Conservation (phyloP, 2,113 vertebrate species). For the Monopterus albus region DNA sequence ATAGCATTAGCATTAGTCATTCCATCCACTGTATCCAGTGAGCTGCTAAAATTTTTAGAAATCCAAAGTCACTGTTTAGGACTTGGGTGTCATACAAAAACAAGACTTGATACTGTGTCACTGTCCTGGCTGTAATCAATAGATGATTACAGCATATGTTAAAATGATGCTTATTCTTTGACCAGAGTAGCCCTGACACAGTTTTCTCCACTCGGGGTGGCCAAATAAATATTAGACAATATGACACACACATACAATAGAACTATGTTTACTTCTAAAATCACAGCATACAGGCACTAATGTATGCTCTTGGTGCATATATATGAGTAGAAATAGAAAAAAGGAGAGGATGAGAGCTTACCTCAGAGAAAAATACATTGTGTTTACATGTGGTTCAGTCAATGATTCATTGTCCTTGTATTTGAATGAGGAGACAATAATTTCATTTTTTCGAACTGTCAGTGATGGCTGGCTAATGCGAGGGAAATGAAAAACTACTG, state of each 20-base stretch:
- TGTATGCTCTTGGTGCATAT: neutral
- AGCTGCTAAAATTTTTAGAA: too few species aligned
- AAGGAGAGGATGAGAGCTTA: neutral
- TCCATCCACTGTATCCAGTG: too few species aligned
- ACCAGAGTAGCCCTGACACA: too few species aligned
- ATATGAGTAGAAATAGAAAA: neutral
- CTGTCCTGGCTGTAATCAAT: too few species aligned
- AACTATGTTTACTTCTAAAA: neutral
- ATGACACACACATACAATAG: neutral
- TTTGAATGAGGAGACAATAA: conserved; percentile 44
- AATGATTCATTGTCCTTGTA: conserved; percentile 50
- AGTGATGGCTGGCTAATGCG: conserved; percentile 37
- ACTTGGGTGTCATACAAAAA: too few species aligned
- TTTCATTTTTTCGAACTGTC: conserved; percentile 47
- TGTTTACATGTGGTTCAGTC: conserved; percentile 14
- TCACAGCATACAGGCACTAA: neutral
- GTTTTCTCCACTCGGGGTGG: too few species aligned
- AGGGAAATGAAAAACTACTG: conserved; percentile 48
- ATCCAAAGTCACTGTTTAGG: too few species aligned
- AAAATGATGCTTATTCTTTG: too few species aligned
- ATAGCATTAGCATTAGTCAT: too few species aligned
- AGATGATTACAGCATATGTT: too few species aligned
- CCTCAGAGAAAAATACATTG: too few species aligned
- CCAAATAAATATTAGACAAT: neutral
- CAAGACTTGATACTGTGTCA: too few species aligned